These are phyloP conservation scores for Caenorhabditis drosophilae DNA, from an alignment of 2,888 invertebrate species.

Conservation along the genomic window DNA sequence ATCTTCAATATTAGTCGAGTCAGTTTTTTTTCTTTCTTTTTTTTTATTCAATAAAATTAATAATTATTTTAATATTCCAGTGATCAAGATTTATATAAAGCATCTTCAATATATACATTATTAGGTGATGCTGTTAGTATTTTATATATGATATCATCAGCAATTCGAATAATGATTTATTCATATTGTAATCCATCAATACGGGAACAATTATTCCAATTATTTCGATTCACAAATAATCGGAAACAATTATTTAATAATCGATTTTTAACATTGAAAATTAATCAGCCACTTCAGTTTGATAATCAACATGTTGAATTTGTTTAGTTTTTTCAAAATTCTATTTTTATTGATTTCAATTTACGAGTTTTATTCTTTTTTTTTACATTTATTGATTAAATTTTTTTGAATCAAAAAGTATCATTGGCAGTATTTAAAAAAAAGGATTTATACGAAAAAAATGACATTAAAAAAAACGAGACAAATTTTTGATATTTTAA, in stretches of 20 bases:
- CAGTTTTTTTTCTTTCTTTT: conserved; percentile 10
- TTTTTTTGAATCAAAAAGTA: no score
- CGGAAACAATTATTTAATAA: no score
- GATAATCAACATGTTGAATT: no score
- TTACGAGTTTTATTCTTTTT: no score
- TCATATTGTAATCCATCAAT: conserved; percentile 48
- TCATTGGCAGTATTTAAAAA: not conserved
- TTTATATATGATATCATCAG: conserved; percentile 52
- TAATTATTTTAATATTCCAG: conserved; percentile 18
- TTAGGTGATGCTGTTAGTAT: conserved; percentile 55
- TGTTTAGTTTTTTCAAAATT: no score
- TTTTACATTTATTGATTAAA: no score
- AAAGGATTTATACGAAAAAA: not conserved
- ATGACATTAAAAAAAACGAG: not conserved
- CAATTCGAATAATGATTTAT: conserved; percentile 60
- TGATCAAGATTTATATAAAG: conserved; percentile 50
- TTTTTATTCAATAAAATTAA: not conserved
- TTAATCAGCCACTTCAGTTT: no score
- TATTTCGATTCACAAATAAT: no score
- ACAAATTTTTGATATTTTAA: no score
- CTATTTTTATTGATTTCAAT: no score
- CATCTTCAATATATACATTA: conserved; percentile 56
- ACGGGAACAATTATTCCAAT: conserved; percentile 36
- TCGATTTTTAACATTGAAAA: no score
- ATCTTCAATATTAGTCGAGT: conserved; percentile 38